Evolutionary conservation across 2,113 vertebrate species (phyloP).

Genomic region (Chaetodon trifascialis): DNA sequence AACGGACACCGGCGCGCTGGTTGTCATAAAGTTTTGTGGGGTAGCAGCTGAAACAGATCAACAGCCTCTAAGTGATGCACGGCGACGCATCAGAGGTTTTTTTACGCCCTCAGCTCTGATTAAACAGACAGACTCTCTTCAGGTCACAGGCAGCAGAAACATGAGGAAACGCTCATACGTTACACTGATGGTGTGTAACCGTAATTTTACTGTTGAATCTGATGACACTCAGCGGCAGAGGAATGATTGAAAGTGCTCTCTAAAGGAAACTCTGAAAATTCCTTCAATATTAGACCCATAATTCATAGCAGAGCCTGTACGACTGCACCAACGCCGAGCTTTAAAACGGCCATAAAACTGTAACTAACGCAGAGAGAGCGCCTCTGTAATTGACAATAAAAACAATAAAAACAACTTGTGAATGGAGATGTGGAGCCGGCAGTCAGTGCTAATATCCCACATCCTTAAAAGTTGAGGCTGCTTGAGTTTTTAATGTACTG

Average conservation of each 20-base stretch:
- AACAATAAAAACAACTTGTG: slow-evolving; percentile 75
- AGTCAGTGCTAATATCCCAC: slow-evolving; percentile 71
- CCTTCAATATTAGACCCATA: slow-evolving; percentile 73
- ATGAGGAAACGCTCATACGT: slow-evolving; percentile 33
- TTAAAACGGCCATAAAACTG: slow-evolving; percentile 68
- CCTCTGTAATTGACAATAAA: slow-evolving; percentile 77
- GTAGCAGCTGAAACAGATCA: not conserved
- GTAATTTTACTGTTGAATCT: slow-evolving; percentile 49
- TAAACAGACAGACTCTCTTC: not conserved
- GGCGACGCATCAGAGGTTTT: slow-evolving; percentile 4
- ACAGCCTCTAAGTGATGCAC: not conserved
- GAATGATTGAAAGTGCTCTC: slow-evolving; percentile 64
- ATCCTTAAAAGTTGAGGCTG: slow-evolving; percentile 71
- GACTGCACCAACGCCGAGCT: slow-evolving; percentile 27
- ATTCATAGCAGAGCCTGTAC: slow-evolving; percentile 48
- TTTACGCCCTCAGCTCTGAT: slow-evolving; percentile 29
- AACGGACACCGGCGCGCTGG: not conserved
- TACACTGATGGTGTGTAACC: slow-evolving; percentile 37
- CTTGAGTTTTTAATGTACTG: slow-evolving; percentile 80
- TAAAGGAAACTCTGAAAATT: slow-evolving; percentile 59
- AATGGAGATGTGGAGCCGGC: slow-evolving; percentile 66
- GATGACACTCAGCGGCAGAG: slow-evolving; percentile 49
- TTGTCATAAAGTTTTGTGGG: not conserved
- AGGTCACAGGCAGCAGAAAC: slow-evolving; percentile 40
- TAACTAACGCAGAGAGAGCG: slow-evolving; percentile 66